phyloP scores from a whole-genome alignment of 2,888 invertebrate genomes.

The Nemotelus pantherinus region DNA sequence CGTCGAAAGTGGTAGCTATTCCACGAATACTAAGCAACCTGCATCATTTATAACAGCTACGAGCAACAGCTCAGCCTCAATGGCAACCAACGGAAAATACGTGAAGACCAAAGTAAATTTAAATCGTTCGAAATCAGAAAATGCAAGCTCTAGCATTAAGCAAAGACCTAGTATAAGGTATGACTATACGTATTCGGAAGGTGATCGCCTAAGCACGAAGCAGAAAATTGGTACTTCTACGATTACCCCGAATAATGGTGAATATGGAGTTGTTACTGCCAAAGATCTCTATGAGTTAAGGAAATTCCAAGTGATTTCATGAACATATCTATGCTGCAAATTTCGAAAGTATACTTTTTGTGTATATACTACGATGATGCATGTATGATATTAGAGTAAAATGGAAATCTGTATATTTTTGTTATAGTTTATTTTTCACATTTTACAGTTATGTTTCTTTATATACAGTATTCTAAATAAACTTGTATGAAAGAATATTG shows the following conservation, averaged over 20 bases:
- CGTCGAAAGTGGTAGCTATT: background rate
- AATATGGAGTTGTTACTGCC: slow-evolving; percentile 46
- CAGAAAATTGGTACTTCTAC: background rate
- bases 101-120: slow-evolving; percentile 15
- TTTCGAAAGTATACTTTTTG: slow-evolving; percentile 5
- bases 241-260: background rate
- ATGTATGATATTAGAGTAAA: slow-evolving; percentile 25
- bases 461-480: slow-evolving; percentile 34
- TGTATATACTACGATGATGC: background rate
- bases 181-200: slow-evolving; percentile 44
- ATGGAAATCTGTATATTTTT: slow-evolving; percentile 14
- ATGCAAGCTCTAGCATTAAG: slow-evolving; percentile 27
- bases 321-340: background rate
- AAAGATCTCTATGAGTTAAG: slow-evolving; percentile 47
- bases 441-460: slow-evolving; percentile 24
- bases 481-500: background rate
- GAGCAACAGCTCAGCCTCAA: background rate
- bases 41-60: background rate
- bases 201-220: slow-evolving; percentile 40
- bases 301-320: slow-evolving; percentile 44
- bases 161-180: slow-evolving; percentile 30
- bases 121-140: slow-evolving; percentile 45
- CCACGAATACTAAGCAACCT: background rate
- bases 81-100: slow-evolving; percentile 14
- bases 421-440: slow-evolving; percentile 29